These are phyloP conservation scores for Eurytoma californica DNA, from an alignment of 2,888 invertebrate genomes.

Conservation along the genomic window DNA sequence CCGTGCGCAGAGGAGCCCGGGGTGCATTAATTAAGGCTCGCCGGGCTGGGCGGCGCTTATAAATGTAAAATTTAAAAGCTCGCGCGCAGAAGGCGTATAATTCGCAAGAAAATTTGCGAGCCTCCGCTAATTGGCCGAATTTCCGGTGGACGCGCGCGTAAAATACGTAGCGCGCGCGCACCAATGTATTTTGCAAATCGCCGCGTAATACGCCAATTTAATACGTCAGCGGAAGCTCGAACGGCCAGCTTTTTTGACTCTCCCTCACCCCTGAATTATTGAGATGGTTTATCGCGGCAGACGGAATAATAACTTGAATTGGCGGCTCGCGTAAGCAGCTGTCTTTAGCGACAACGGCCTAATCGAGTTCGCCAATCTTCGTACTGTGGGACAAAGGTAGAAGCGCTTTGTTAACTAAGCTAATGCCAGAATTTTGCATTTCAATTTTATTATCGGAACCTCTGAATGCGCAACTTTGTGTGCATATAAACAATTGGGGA, in stretches of 20 bases:
- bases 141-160: constrained; percentile 33
- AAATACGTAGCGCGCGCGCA: constrained; percentile 28
- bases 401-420: no score
- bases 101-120: constrained; percentile 37
- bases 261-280: constrained; percentile 14
- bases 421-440: no score
- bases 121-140: constrained; percentile 41
- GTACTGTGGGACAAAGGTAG: no score
- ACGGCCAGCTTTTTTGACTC: not conserved
- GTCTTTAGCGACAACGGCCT: not conserved
- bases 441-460: no score
- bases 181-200: constrained; percentile 27
- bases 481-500: no score
- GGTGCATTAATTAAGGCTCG: not conserved
- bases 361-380: no score
- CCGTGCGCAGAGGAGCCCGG: not conserved
- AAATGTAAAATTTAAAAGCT: constrained; percentile 42
- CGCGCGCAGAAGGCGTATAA: constrained; percentile 27
- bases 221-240: not conserved
- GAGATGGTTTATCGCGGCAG: constrained; percentile 10
- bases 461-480: no score
- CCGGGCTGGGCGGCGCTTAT: not conserved
- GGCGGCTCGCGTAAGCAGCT: not conserved
- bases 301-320: not conserved
- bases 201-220: constrained; percentile 34